Evolutionary conservation across 1,140 invertebrate genomes (phyloP).

Genomic region (Plectrocnemia conspersa): DNA sequence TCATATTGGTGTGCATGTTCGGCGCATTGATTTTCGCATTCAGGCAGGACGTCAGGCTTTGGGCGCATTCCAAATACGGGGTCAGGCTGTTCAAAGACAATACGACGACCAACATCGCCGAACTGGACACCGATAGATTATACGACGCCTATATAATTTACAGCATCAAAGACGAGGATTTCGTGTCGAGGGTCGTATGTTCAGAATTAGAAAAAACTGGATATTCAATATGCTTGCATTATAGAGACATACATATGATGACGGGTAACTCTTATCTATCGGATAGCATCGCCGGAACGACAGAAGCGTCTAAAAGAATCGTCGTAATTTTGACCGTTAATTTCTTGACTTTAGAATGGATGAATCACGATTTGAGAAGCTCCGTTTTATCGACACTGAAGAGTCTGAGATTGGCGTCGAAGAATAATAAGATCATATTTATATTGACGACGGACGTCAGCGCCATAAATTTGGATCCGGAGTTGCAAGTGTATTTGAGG

Average conservation of each 20-base stretch:
- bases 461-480: constrained; percentile 70
- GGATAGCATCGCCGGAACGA: constrained; percentile 49
- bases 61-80: constrained; percentile 70
- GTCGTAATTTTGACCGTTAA: constrained; percentile 48
- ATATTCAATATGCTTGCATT: constrained; percentile 60
- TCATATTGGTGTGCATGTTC: constrained; percentile 65
- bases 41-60: constrained; percentile 67
- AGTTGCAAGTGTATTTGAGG: constrained; percentile 74
- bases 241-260: constrained; percentile 54
- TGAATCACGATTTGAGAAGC: constrained; percentile 30
- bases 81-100: constrained; percentile 64
- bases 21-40: constrained; percentile 69
- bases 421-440: constrained; percentile 47
- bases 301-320: constrained; percentile 48
- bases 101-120: constrained; percentile 49
- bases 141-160: constrained; percentile 87
- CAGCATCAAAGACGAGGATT: constrained; percentile 78
- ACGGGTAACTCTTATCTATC: constrained; percentile 29
- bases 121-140: constrained; percentile 65
- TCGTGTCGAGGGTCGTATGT: constrained; percentile 71
- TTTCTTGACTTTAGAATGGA: constrained; percentile 40
- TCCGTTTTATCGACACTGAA: constrained; percentile 29
- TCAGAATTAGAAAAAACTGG: constrained; percentile 70
- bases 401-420: constrained; percentile 22
- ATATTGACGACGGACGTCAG: constrained; percentile 69